Percentiles rank a stretch among this genome's conserved stretches.
phyloP scores from a whole-genome alignment of 35 echinoderm and acorn worm species.

The Heliocidaris erythrogramma region DNA sequence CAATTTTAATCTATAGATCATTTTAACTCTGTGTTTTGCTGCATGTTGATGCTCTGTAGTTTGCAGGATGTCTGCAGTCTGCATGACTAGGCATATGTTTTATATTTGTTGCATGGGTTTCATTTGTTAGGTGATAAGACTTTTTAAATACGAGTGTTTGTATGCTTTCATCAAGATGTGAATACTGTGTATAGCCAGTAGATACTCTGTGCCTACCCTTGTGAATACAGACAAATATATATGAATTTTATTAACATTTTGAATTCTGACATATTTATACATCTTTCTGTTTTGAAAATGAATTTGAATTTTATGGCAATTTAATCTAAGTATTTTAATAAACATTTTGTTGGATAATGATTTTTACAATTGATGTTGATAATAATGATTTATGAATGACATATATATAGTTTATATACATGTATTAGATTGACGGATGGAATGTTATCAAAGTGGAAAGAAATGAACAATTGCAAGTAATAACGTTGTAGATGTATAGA shows the following conservation, averaged over 20 bases:
- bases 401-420: background rate
- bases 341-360: background rate
- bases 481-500: too few relatives aligned
- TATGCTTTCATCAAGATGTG: background rate
- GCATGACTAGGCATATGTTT: background rate
- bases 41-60: background rate
- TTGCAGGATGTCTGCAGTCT: background rate
- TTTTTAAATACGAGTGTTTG: background rate
- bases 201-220: background rate
- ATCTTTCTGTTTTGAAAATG: background rate
- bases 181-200: background rate
- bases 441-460: background rate
- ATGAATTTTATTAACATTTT: background rate
- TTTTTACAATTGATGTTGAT: background rate
- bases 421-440: background rate
- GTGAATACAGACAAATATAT: background rate
- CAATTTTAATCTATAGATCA: background rate
- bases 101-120: background rate
- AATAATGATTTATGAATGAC: background rate
- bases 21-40: background rate
- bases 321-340: background rate
- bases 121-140: background rate
- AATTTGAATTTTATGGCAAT: slow-evolving; percentile 13
- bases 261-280: background rate
- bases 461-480: too few relatives aligned